Evolutionary conservation across 1,140 invertebrate species (phyloP).

Genomic region (Eupeodes corollae): DNA sequence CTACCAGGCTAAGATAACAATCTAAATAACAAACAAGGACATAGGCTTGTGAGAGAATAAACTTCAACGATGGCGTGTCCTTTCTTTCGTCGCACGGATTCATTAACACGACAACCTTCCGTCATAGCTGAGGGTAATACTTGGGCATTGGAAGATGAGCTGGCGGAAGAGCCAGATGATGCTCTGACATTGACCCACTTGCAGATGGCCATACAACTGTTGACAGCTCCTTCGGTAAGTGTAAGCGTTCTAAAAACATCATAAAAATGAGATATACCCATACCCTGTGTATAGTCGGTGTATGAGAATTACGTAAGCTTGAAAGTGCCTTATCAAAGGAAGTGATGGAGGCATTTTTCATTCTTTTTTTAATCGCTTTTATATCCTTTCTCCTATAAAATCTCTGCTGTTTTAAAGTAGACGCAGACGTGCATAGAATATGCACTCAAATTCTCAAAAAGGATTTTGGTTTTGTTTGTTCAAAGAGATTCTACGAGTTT

Average conservation of each 20-base stretch:
- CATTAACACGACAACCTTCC: constrained; percentile 29
- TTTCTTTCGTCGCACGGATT: constrained; percentile 32
- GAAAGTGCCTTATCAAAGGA: neutral
- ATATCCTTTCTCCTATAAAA: too few species aligned
- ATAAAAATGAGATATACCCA: neutral
- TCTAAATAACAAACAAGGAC: neutral
- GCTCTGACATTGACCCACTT: constrained; percentile 41
- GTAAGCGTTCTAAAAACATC: neutral
- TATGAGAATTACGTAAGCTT: neutral
- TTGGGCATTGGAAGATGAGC: constrained; percentile 31
- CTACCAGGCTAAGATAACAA: neutral
- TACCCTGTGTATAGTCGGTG: neutral
- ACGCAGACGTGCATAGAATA: too few species aligned
- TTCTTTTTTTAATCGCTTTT: too few species aligned
- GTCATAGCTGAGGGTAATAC: constrained; percentile 27
- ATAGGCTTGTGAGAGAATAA: too few species aligned
- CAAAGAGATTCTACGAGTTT: neutral
- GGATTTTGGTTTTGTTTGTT: neutral
- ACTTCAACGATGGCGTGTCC: constrained; percentile 32
- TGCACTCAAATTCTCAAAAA: too few species aligned
- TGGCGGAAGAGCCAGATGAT: constrained; percentile 24
- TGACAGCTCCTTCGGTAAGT: constrained; percentile 46
- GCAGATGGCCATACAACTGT: constrained; percentile 45
- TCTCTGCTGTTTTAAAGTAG: neutral
- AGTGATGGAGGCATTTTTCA: too few species aligned